Base-by-base conservation (phyloP, 2,797 vertebrate species). In the Gadopsis bispinosus region DNA sequence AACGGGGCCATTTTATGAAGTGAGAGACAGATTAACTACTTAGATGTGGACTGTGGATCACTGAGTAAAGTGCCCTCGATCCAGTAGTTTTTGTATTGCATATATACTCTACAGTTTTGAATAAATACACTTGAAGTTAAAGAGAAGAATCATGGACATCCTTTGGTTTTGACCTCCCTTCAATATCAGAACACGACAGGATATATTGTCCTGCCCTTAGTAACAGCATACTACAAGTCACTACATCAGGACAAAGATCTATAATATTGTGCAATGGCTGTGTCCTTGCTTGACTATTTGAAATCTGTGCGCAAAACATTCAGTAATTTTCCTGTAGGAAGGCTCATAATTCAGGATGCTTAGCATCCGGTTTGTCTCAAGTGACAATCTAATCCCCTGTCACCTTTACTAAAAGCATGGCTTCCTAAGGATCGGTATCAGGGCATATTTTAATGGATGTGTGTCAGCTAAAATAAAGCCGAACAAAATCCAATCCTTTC, bases 241-340 rank as follows among this genome's bases (percentile, higher is more conserved):
- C 74, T 59, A 65, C 80, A 75, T 67, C 67, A 70, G 69, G 55
- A 66, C 75, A 71, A 77, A 33, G 75, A 70, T 70, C 62, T 83
- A 64, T 71, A 48, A 68, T 78, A 53, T 14, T 64, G 59, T 83
- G 72, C 63, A 33, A 54, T 10, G 9, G 26, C 29, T 33, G 7
- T 53, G 6, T 55, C 70, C 56, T 74, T 62, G 41, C 33, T 50
- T 13, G 10, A 53, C 29, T 16, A 3, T 74, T 63, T 73, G 17
- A 59, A 77, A 69, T 53, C 3, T 53, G 69, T 2, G 0, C 17
- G 63, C 39, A 81, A 72, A 78, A 81, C 31, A 39, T 70, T 75
- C 67, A 33, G 5, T 53, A 8, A 13, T 16, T 59, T 65, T 41
- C 14, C 53, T 48, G 12, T 11, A 20, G 14, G 45, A 60, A 14